A percentile compares a stretch with the other conserved stretches of the same genome.
Evolutionary conservation across 2,888 invertebrate species (phyloP).

Genomic region (Drosophila maculinotata): DNA sequence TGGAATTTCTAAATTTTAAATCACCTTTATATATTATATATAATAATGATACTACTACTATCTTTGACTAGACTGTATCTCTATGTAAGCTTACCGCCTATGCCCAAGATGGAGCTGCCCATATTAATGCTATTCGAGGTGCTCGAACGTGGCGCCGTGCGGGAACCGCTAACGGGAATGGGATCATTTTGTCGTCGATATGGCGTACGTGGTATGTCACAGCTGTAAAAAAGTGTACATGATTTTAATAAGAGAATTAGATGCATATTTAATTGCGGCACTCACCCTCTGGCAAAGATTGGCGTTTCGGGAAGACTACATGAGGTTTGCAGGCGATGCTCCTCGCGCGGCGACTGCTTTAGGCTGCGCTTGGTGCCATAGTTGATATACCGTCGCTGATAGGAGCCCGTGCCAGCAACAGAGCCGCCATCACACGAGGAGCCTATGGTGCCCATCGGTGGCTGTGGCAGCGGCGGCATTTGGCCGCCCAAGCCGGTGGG

Average conservation of each 20-base stretch:
- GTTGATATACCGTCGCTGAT: constrained; percentile 84
- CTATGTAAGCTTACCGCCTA: constrained; percentile 65
- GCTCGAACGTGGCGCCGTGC: constrained; percentile 87
- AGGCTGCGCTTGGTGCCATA: constrained; percentile 85
- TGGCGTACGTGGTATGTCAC: constrained; percentile 93
- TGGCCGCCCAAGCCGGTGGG: constrained; percentile 72
- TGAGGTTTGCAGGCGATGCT: constrained; percentile 90
- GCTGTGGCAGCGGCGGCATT: constrained; percentile 65
- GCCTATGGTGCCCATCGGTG: constrained; percentile 49
- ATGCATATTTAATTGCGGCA: neutral
- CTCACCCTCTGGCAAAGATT: constrained; percentile 91
- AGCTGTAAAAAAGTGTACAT: constrained; percentile 77
- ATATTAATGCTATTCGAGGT: constrained; percentile 85
- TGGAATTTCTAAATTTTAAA: too few species aligned
- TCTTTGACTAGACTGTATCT: too few species aligned
- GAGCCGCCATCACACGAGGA: constrained; percentile 60
- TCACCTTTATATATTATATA: too few species aligned
- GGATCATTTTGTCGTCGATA: constrained; percentile 87
- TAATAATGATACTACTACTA: too few species aligned
- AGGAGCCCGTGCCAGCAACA: constrained; percentile 85
- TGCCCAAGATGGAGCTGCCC: constrained; percentile 84
- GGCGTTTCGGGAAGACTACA: constrained; percentile 95
- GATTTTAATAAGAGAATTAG: neutral
- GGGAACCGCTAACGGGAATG: constrained; percentile 84
- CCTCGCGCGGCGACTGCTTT: constrained; percentile 87